Conservation (phyloP, 2,888 invertebrate species). For the Mechanitis mazaeus region DNA sequence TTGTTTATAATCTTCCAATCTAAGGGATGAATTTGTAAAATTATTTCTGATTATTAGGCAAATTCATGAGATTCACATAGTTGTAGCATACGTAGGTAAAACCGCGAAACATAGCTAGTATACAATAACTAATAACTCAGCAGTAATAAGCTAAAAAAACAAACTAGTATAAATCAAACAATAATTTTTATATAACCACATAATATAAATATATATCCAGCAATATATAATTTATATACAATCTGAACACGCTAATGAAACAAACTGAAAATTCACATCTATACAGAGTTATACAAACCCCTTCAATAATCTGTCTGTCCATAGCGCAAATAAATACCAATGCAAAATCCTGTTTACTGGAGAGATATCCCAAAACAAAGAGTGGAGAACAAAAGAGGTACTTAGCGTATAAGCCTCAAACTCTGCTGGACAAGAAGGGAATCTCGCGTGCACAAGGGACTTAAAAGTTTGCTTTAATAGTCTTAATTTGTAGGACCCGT, state of each 20-base stretch:
- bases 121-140: no score
- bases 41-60: no score
- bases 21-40: no score
- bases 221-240: neutral
- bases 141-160: no score
- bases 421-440: constrained; percentile 68
- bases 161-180: no score
- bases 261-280: neutral
- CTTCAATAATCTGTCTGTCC: constrained; percentile 24
- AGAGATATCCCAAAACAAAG: constrained; percentile 61
- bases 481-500: constrained; percentile 73
- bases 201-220: neutral
- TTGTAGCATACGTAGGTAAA: no score
- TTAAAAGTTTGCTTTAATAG: constrained; percentile 75
- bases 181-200: no score
- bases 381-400: constrained; percentile 65
- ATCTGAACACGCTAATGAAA: neutral
- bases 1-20: no score
- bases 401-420: constrained; percentile 72
- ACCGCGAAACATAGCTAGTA: no score
- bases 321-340: constrained; percentile 27
- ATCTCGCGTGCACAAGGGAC: constrained; percentile 69
- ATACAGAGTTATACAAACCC: constrained; percentile 13
- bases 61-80: no score
- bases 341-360: constrained; percentile 52